These are phyloP conservation scores for Melieria omissa DNA, from an alignment of 2,888 invertebrate species.

Conservation along the genomic window DNA sequence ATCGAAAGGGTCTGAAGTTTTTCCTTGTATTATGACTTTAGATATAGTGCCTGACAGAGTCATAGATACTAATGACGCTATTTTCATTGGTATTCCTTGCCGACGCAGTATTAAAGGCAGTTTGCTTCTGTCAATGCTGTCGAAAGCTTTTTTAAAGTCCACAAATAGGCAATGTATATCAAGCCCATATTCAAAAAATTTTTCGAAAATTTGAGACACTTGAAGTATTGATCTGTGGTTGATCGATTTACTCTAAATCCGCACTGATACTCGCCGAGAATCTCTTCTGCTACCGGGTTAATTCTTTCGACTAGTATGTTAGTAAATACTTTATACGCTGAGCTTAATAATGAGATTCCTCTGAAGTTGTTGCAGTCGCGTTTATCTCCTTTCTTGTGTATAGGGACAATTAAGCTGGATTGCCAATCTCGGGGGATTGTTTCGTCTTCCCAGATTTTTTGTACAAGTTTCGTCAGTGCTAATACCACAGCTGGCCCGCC, in stretches of 20 bases:
- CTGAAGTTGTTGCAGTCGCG: too few relatives aligned
- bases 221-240: background rate
- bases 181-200: background rate
- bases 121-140: background rate
- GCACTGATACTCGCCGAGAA: background rate
- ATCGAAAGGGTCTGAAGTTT: constrained; percentile 1
- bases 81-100: constrained; percentile 10
- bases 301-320: background rate
- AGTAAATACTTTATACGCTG: background rate
- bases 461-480: constrained; percentile 12
- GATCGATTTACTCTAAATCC: constrained; percentile 9
- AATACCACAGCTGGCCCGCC: constrained; percentile 5
- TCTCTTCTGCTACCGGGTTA: background rate
- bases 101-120: background rate
- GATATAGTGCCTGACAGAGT: background rate
- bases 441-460: constrained; percentile 8
- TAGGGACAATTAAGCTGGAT: too few relatives aligned
- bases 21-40: constrained; percentile 1
- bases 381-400: too few relatives aligned
- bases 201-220: background rate
- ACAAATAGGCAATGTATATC: too few relatives aligned
- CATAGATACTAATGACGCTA: background rate
- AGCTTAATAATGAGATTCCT: too few relatives aligned
- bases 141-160: too few relatives aligned
- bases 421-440: too few relatives aligned